A percentile compares a stretch with the other conserved stretches of the same genome.
phyloP scores from a whole-genome alignment of 2,113 vertebrate genomes.

The Tenebrosternarchus preto region DNA sequence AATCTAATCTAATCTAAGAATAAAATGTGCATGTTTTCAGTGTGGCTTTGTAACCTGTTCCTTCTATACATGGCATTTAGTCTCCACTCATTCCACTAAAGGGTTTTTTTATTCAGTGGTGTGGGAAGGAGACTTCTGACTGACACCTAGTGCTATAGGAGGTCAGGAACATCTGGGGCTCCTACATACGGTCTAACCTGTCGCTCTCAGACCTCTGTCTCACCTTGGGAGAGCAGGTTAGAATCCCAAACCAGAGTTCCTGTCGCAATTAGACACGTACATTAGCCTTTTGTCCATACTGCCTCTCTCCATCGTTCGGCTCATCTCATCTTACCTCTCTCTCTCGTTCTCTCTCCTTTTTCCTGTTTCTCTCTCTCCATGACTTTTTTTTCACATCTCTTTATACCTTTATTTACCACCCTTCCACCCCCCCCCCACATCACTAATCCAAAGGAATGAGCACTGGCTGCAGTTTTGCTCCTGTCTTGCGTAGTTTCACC shows the following conservation, averaged over 20 bases:
- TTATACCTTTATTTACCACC: slow-evolving; percentile 33
- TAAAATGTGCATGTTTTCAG: no score
- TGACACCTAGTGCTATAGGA: not conserved
- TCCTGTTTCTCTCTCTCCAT: slow-evolving; percentile 41
- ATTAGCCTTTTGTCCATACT: slow-evolving; percentile 30
- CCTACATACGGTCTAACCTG: not conserved
- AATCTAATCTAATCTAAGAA: no score
- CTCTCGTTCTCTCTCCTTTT: slow-evolving; percentile 18
- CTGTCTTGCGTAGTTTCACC: not conserved
- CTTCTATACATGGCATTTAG: no score
- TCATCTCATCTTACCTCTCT: slow-evolving; percentile 6
- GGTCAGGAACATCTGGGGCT: not conserved
- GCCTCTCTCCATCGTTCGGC: slow-evolving; percentile 9
- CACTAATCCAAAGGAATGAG: not conserved
- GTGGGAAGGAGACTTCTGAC: not conserved
- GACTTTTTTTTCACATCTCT: not conserved
- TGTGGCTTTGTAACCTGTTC: no score
- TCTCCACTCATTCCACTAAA: no score
- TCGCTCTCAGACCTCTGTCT: not conserved
- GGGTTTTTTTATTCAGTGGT: no score
- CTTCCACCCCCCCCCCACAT: slow-evolving; percentile 6
- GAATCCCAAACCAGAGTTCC: slow-evolving; percentile 31
- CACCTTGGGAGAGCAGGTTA: slow-evolving; percentile 19
- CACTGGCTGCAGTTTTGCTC: not conserved
- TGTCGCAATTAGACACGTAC: slow-evolving; percentile 23